Percentiles rank a stretch among this genome's conserved stretches.
Conservation (phyloP, 2,113 vertebrate species). For the Colossoma macropomum region DNA sequence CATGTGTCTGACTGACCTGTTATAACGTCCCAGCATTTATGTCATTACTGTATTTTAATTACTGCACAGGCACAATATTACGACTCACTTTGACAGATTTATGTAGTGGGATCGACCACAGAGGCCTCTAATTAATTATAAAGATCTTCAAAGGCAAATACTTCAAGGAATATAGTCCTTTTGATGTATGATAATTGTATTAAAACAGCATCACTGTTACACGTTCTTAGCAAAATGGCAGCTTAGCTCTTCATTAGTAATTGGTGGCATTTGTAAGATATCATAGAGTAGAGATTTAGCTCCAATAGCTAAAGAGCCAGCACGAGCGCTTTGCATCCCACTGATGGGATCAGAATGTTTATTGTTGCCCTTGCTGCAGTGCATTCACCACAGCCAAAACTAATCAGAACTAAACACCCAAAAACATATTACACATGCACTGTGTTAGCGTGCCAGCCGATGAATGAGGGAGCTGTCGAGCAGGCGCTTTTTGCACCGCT, state of each 20-base stretch:
- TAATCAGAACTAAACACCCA: constrained; percentile 41
- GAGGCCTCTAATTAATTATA: constrained; percentile 22
- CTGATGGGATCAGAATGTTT: constrained; percentile 46
- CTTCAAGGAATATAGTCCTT: constrained; percentile 19
- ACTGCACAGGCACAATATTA: constrained; percentile 30
- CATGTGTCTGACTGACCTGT: constrained; percentile 65
- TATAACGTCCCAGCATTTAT: constrained; percentile 65
- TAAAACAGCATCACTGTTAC: constrained; percentile 23
- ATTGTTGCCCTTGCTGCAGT: constrained; percentile 41
- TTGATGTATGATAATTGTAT: constrained; percentile 30
- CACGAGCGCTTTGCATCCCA: neutral
- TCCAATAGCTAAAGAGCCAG: neutral
- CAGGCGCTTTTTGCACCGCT: constrained; percentile 11
- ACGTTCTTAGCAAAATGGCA: constrained; percentile 13
- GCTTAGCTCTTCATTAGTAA: constrained; percentile 12
- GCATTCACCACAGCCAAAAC: constrained; percentile 36
- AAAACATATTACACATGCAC: constrained; percentile 27
- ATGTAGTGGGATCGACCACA: constrained; percentile 11
- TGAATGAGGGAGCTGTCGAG: constrained; percentile 22
- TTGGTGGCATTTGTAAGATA: constrained; percentile 10
- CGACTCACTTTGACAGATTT: constrained; percentile 32
- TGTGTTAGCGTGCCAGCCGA: constrained; percentile 21
- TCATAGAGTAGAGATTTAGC: constrained; percentile 7
- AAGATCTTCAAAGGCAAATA: constrained; percentile 34
- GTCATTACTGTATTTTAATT: constrained; percentile 65